Evolutionary conservation across 1,140 invertebrate species (phyloP), one percentile per base, ranked within the genome.

Genomic region (Philotrypesis tridentata): DNA sequence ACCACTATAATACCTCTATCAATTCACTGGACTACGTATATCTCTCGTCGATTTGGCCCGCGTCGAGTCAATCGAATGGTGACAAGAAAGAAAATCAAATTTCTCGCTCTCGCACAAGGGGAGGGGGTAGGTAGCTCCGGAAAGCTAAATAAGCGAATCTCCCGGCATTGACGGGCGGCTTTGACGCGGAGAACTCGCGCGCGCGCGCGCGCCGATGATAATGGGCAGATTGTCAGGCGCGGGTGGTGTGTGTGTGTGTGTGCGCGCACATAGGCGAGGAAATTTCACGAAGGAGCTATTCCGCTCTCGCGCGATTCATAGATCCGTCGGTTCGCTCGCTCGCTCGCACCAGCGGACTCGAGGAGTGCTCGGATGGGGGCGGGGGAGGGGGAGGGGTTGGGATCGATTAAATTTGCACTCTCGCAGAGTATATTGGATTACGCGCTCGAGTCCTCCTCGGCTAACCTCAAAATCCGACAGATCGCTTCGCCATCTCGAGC

Each of bases 381-480:
- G n/a, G n/a, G n/a, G n/a, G n/a, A n/a, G n/a, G 29, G 9, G 33
- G 5, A 12, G 27, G 4, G 37, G 80, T n/a, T n/a, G n/a, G n/a
- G n/a, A 81, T 81, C 63, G 73, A 81, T 81, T 76, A 76, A 76
- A 76, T 76, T 75, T 82, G 65, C 55, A 82, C 48, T 72, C 43
- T 71, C 17, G 25, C 37, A 25, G 27, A 27, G 17, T 71, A 77
- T 82, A 82, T 76, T 76, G 48, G 73, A 82, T 76, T 82, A 82
- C 43, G 63, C 65, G 63, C 43, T 37, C 40, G 61, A 74, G 40
- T 74, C 61, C 73, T 70, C 43, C 31, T 40, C 43, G 48, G 63
- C 73, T 71, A 77, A 77, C 67, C 73, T 72, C 67, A 63, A 82
- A 77, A 82, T 82, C 74, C 73, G 33, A 71, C 73, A 40, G 80